These are phyloP conservation scores for Eucriotettix oculatus DNA, from an alignment of 2,888 invertebrate genomes.

Conservation along the genomic window DNA sequence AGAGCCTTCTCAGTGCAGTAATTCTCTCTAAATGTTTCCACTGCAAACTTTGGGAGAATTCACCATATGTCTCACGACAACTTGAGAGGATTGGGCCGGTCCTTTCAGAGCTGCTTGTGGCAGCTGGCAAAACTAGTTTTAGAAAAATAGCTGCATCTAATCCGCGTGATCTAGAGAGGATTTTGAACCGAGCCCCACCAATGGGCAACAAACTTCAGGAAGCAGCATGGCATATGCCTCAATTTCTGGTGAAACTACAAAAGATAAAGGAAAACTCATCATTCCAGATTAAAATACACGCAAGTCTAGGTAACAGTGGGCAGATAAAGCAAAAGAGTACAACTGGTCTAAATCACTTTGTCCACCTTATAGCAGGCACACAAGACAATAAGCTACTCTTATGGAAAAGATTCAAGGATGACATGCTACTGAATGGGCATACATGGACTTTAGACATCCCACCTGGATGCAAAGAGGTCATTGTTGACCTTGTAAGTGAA, in stretches of 20 bases:
- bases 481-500: constrained; percentile 39
- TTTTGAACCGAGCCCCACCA: constrained; percentile 54
- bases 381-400: constrained; percentile 41
- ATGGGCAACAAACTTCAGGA: constrained; percentile 50
- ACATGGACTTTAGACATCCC: background rate
- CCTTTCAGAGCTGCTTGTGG: constrained; percentile 42
- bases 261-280: background rate
- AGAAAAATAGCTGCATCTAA: constrained; percentile 43
- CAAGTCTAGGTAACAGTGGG: constrained; percentile 29
- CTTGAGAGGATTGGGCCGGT: constrained; percentile 52
- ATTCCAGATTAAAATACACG: constrained; percentile 17
- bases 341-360: constrained; percentile 33
- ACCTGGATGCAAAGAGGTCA: constrained; percentile 20
- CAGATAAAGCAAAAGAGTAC: constrained; percentile 31
- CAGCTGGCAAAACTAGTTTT: constrained; percentile 49
- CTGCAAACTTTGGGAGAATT: constrained; percentile 60
- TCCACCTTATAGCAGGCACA: constrained; percentile 46
- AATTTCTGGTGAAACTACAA: constrained; percentile 32
- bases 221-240: constrained; percentile 42
- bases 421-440: background rate
- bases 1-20: constrained; percentile 38
- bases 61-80: constrained; percentile 48
- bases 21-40: constrained; percentile 48
- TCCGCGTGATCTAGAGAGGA: constrained; percentile 60
- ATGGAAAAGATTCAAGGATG: constrained; percentile 23